A percentile compares a stretch with the other conserved stretches of the same genome.
Conservation (phyloP, 2,888 invertebrate genomes). For the Drosophila atroscutellata region DNA sequence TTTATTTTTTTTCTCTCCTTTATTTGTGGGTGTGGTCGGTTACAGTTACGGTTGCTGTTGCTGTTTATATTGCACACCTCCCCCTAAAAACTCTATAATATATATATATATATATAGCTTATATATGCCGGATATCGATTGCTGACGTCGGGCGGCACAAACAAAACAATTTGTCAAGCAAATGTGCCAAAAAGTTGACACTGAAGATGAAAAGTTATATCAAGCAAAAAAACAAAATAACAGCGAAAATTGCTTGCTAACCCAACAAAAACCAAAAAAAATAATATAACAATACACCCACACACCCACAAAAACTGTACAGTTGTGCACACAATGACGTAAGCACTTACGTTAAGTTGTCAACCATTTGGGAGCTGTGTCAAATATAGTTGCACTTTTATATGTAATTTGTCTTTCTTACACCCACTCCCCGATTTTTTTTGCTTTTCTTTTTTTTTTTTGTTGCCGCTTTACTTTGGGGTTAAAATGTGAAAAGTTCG, state of each 20-base stretch:
- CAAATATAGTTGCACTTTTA: constrained; percentile 49
- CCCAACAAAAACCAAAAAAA: constrained; percentile 4
- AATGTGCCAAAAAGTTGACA: constrained; percentile 76
- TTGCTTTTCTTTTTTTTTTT: neutral
- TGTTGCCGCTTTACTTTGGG: neutral
- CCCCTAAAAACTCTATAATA: neutral
- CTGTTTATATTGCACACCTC: constrained; percentile 34
- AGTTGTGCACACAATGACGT: constrained; percentile 67
- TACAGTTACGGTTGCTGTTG: constrained; percentile 26
- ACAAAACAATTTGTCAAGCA: constrained; percentile 78
- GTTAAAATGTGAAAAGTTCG: neutral
- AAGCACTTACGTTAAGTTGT: constrained; percentile 68
- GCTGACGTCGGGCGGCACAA: constrained; percentile 56
- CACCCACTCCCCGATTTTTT: neutral
- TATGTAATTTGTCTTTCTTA: constrained; percentile 42
- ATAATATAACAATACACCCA: neutral
- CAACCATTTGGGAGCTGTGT: constrained; percentile 45
- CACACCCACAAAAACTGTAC: constrained; percentile 38
- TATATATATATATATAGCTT: constrained; percentile 13
- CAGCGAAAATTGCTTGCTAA: constrained; percentile 27
- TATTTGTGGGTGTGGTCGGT: constrained; percentile 49
- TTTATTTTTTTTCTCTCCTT: neutral
- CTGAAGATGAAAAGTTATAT: constrained; percentile 69
- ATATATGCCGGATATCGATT: constrained; percentile 41
- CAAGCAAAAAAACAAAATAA: constrained; percentile 23